Evolutionary conservation across 1,140 invertebrate species (phyloP), one percentile per base, ranked within the genome.

Genomic region (Papilio glaucus): DNA sequence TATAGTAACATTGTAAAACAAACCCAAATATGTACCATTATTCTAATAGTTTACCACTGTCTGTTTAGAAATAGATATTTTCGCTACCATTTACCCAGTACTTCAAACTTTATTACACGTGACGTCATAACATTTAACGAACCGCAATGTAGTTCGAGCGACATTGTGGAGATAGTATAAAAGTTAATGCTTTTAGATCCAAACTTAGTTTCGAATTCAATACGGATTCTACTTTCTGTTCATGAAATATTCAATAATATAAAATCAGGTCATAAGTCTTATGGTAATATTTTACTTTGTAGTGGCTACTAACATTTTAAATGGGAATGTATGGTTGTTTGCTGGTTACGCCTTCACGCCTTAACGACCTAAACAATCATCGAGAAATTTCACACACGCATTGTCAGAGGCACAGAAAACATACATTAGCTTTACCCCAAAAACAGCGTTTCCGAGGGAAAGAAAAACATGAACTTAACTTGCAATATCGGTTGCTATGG

Each of bases 111-210:
- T 57, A 57, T 57, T 13, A 26, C 21, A 57, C 49, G 49, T 57
- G 49, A 57, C 21, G 49, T 24, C 49, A 24, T 57, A 57, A 57
- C 21, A 57, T 57, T 57, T 57, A 57, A 57, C 49, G 49, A 57
- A 57, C 49, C 21, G 49, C 49, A 57, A 26, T 57, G 49, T 57
- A 57, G 18, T 24, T 24, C 49, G 21, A 57, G 9, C 49, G 49
- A 57, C 49, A 57, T 57, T 57, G 49, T 57, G 21, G 21, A 24
- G 49, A 57, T 57, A 57, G 49, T 57, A 24, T 57, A 26, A 57
- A 45, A 57, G 49, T 57, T 26, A 26, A 57, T 26, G 10, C 21
- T 26, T 57, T 33, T 57, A 57, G 49, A 57, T 57, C 49, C 18
- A 57, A 57, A 24, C 21, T 26, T 57, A 24, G 1, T 57, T 57